Evolutionary conservation across 2,797 vertebrate species (phyloP).

Genomic region (Lacerta viridis): DNA sequence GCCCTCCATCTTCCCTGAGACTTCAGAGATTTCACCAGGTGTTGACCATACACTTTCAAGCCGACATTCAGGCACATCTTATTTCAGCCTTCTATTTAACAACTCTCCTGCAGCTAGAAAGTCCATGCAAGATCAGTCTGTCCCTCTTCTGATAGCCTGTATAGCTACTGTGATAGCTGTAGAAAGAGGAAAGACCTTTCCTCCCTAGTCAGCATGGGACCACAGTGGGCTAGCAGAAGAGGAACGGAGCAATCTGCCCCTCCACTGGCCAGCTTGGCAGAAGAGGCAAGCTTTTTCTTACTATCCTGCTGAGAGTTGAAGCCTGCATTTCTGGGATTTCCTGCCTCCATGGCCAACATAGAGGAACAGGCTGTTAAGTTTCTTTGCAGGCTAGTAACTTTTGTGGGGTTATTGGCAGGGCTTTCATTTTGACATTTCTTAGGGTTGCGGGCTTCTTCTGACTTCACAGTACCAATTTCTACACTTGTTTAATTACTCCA

Average conservation of each 20-base stretch:
- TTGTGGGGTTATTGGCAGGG: background rate
- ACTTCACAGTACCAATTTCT: background rate
- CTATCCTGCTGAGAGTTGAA: background rate
- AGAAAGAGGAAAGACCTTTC: background rate
- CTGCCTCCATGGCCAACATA: too few relatives aligned
- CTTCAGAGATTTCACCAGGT: background rate
- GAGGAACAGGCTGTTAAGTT: too few relatives aligned
- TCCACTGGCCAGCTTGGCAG: background rate
- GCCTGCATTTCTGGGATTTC: too few relatives aligned
- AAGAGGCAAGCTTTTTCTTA: background rate
- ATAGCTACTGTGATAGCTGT: background rate
- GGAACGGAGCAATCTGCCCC: background rate
- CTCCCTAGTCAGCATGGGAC: background rate
- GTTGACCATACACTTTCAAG: background rate
- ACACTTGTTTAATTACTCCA: background rate
- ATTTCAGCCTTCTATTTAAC: background rate
- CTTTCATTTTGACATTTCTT: background rate
- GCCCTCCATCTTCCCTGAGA: background rate
- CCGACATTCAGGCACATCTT: too few relatives aligned
- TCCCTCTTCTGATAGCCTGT: background rate
- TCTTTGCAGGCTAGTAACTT: background rate
- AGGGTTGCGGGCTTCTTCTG: background rate
- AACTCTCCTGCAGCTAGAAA: background rate
- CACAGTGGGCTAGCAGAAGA: background rate
- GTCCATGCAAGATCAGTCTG: background rate